A percentile compares a stretch with the other conserved stretches of the same genome.
These are phyloP conservation scores for Rambutsinella grinnellia DNA, from an alignment of 2,888 invertebrate species.

Conservation along the genomic window DNA sequence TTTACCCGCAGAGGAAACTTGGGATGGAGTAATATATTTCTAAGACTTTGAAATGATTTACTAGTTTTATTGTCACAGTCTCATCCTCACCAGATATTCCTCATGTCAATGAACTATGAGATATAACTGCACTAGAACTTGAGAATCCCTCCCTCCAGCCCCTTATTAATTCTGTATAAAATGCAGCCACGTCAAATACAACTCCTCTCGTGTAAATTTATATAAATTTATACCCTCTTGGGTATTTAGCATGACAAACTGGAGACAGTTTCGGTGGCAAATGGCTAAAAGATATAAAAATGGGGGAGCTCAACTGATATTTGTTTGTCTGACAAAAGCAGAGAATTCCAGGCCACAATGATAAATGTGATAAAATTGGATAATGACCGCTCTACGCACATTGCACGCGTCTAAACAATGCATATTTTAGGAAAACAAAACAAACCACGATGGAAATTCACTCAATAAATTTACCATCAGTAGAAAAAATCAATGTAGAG, in stretches of 20 bases:
- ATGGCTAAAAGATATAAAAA: conserved; percentile 7
- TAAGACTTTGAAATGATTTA: no score
- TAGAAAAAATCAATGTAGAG: conserved; percentile 11
- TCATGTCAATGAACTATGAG: background rate
- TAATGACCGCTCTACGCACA: conserved; percentile 12
- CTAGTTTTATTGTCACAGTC: no score
- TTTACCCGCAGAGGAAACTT: no score
- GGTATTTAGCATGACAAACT: conserved; percentile 43
- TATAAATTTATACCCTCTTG: conserved; percentile 43
- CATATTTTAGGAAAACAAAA: background rate
- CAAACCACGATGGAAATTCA: no score
- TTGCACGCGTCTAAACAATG: conserved; percentile 5
- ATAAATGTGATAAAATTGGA: conserved; percentile 35
- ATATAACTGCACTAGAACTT: background rate
- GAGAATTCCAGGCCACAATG: conserved; percentile 14
- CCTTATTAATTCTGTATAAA: conserved; percentile 12
- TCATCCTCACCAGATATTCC: no score
- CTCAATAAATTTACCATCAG: background rate
- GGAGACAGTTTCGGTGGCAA: conserved; percentile 5
- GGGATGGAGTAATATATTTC: no score
- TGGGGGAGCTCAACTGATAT: background rate
- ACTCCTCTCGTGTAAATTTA: conserved; percentile 49
- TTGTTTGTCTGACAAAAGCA: conserved; percentile 18
- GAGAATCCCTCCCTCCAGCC: conserved; percentile 4
- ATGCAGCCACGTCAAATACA: conserved; percentile 32